Percentiles rank a stretch among this genome's conserved stretches.
Evolutionary conservation across 2,113 vertebrate genomes (phyloP).

Genomic region (Sakesphorus luctuosus): DNA sequence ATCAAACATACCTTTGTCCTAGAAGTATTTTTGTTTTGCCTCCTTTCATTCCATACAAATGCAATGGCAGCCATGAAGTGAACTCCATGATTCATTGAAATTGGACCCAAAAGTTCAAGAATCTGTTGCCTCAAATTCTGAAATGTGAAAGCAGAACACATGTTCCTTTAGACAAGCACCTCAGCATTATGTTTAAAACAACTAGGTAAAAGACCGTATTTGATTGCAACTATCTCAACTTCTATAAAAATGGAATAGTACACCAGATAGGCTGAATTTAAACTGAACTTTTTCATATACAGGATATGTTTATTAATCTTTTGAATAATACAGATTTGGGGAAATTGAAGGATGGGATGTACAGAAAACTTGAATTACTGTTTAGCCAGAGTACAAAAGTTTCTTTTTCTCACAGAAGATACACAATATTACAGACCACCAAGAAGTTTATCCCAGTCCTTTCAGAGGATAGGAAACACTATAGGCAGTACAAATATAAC

Average conservation of each 20-base stretch:
- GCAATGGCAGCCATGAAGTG: slow-evolving; percentile 99
- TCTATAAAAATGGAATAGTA: background rate
- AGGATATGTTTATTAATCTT: background rate
- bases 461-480: background rate
- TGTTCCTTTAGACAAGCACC: background rate
- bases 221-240: background rate
- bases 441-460: background rate
- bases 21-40: slow-evolving; percentile 82
- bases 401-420: background rate
- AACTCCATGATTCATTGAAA: slow-evolving; percentile 98
- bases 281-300: background rate
- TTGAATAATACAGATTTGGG: background rate
- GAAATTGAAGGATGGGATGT: background rate
- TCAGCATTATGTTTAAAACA: background rate
- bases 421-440: background rate
- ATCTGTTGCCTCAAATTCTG: slow-evolving; percentile 98
- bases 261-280: background rate
- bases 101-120: slow-evolving; percentile 93
- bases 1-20: slow-evolving; percentile 90
- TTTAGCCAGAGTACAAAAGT: background rate
- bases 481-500: background rate
- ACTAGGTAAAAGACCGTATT: background rate
- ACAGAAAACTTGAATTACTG: background rate
- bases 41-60: slow-evolving; percentile 98
- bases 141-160: background rate